These are phyloP conservation scores for Galaxias olidus DNA, from an alignment of 2,797 vertebrate species.

Conservation along the genomic window DNA sequence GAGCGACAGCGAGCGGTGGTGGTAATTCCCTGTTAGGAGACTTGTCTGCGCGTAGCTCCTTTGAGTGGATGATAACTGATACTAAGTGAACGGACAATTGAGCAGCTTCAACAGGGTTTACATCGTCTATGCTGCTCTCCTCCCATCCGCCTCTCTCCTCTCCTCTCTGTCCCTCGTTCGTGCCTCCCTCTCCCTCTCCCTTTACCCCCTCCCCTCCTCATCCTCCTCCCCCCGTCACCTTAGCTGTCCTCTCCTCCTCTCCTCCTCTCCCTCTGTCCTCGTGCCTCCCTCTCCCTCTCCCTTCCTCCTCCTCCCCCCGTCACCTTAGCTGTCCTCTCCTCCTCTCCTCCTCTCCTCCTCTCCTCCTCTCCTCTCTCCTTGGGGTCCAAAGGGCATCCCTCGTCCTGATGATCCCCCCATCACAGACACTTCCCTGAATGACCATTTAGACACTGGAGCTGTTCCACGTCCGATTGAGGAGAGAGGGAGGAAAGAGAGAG, in stretches of 20 bases:
- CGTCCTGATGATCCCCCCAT: conserved; percentile 38
- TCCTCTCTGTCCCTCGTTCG: not conserved
- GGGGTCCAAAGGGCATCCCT: conserved; percentile 37
- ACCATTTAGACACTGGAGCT: conserved; percentile 56
- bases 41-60: conserved; percentile 23
- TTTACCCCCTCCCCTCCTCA: not conserved
- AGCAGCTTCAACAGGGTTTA: conserved; percentile 20
- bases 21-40: conserved; percentile 5
- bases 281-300: conserved; percentile 13
- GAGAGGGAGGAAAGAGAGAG: conserved; percentile 11
- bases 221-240: conserved; percentile 17
- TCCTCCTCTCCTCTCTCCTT: conserved; percentile 16
- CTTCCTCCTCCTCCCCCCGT: conserved; percentile 22
- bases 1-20: not conserved
- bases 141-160: not conserved
- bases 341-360: conserved; percentile 15
- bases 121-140: not conserved
- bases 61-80: conserved; percentile 29
- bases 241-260: conserved; percentile 4
- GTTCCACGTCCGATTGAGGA: too few species aligned
- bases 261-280: too few species aligned
- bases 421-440: conserved; percentile 32
- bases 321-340: conserved; percentile 4
- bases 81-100: conserved; percentile 17
- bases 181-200: not conserved